Conservation (phyloP, 2,113 vertebrate genomes). For the Rynchops niger region DNA sequence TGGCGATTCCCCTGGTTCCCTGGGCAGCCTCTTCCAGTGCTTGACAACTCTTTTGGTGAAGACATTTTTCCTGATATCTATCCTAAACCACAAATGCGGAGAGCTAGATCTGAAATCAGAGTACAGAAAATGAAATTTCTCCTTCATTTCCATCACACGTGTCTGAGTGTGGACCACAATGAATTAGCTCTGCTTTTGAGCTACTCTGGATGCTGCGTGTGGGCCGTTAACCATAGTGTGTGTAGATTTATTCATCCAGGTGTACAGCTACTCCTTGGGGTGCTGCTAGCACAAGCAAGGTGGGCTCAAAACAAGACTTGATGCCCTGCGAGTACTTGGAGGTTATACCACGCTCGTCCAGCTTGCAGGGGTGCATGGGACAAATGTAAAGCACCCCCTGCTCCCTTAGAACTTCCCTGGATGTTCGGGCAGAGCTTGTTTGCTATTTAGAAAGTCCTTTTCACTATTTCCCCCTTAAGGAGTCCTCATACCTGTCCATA, state of each 20-base stretch:
- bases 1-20: not conserved
- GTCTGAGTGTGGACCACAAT: too few species aligned
- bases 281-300: not conserved
- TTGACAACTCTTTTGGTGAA: not conserved
- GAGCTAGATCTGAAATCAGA: not conserved
- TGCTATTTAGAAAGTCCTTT: not conserved
- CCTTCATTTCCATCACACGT: accelerated
- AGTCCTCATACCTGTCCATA: not conserved
- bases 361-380: not conserved
- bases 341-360: not conserved
- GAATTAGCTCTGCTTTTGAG: not conserved
- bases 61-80: not conserved
- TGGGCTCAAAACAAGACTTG: not conserved
- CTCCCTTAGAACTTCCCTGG: not conserved
- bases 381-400: not conserved
- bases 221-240: accelerated
- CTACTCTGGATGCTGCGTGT: not conserved
- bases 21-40: too few species aligned
- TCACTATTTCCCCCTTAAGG: too few species aligned
- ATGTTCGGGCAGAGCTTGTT: not conserved
- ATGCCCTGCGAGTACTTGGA: not conserved
- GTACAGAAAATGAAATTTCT: not conserved
- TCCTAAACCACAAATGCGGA: not conserved
- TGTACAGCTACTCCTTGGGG: not conserved
- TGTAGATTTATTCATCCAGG: too few species aligned